phyloP scores from a whole-genome alignment of 2,113 vertebrate species.

The Dromaius novaehollandiae region DNA sequence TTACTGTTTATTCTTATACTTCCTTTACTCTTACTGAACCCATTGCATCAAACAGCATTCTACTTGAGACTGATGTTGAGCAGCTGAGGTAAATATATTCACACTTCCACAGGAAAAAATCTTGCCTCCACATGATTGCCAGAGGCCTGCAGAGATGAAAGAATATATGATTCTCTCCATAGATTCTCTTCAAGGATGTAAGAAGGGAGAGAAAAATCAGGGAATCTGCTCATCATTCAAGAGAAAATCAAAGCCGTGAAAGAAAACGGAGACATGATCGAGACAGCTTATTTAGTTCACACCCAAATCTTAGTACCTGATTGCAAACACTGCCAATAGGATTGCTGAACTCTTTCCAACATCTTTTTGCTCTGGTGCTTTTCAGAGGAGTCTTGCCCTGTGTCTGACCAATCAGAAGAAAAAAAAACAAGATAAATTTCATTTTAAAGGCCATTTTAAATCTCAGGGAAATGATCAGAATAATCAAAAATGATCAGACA shows the following conservation, averaged over 20 bases:
- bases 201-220: background rate
- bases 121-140: background rate
- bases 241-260: background rate
- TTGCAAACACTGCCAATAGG: background rate
- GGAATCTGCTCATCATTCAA: background rate
- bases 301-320: background rate
- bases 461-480: background rate
- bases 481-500: background rate
- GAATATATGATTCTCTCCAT: background rate
- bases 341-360: background rate
- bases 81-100: background rate
- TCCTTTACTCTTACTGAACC: background rate
- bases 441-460: background rate
- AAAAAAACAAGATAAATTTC: background rate
- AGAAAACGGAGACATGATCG: background rate
- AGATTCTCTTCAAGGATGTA: background rate
- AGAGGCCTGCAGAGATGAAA: background rate
- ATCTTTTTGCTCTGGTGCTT: background rate
- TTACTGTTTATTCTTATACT: background rate
- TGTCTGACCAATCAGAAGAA: background rate
- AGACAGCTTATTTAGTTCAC: background rate
- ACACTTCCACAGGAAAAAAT: background rate
- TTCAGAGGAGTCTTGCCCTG: background rate
- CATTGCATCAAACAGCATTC: background rate
- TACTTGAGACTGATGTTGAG: background rate